Evolutionary conservation across 2,797 vertebrate genomes (phyloP), one percentile per base, ranked within the genome.

Genomic region (Enteromius viviparus): DNA sequence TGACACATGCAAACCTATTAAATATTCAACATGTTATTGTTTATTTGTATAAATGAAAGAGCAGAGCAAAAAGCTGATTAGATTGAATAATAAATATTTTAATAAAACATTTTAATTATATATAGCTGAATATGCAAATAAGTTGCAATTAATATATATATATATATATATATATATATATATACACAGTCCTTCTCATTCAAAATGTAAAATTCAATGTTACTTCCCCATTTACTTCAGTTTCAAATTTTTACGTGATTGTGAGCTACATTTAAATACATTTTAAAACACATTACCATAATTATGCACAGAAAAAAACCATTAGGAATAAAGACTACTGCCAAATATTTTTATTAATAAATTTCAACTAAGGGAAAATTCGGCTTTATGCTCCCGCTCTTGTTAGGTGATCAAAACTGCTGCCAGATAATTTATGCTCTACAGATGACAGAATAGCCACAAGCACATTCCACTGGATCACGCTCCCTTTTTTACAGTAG

Each of bases 371-470:
- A 19, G 9, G 37, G 23, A 12, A 64, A 29, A 76, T 29, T 29
- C 23, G 19, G n/a, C n/a, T 5, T 14, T 19, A 23, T 15, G 14
- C 8, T 32, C 9, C 47, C 29, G 5, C 45, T 45, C 40, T 26
- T 68, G n/a, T 51, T 37, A 53, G 21, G 7, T 6, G 21, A 40
- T 40, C 6, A 23, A 37, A 37, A 26, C 29, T 37, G 21, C 45
- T 26, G 47, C 32, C 3, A 55, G 21, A 23, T 37, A 23, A 75
- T 23, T 37, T 76, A 23, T 0, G 4, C 70, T 51, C 47, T 7
- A 51, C 70, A 55, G 49, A 53, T 71, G 42, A 72, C 47, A 72
- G 45, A 8, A 51, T 21, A 32, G 45, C 47, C 72, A 75, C 11
- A 75, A 55, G 29, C 32, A 55, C 5, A 75, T 55, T 75, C 51